Evolutionary conservation across 2,888 invertebrate genomes (phyloP).

Genomic region (Sarcophaga subvicina): DNA sequence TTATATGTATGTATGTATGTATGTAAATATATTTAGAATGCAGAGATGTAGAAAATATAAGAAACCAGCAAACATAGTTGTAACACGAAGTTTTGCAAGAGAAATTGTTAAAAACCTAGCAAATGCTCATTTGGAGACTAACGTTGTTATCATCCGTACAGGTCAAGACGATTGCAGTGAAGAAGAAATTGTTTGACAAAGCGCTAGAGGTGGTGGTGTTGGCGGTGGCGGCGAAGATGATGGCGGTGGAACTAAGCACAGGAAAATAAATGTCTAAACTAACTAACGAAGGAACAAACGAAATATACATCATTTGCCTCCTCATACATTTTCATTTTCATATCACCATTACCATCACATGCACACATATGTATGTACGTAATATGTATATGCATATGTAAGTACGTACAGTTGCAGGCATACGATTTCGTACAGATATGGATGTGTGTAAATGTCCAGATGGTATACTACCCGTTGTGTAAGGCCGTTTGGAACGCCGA

Average conservation of each 20-base stretch:
- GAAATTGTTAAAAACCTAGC: slow-evolving; percentile 22
- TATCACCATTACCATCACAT: neutral
- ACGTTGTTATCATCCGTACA: slow-evolving; percentile 37
- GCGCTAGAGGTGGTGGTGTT: too few species aligned
- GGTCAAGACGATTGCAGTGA: slow-evolving; percentile 42
- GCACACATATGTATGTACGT: neutral
- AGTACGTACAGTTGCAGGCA: neutral
- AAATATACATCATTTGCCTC: neutral
- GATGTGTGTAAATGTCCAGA: neutral
- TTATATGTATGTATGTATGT: neutral
- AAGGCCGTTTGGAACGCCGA: neutral
- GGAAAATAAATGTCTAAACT: slow-evolving; percentile 35
- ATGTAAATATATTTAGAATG: neutral
- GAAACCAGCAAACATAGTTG: slow-evolving; percentile 30
- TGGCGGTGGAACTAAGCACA: slow-evolving; percentile 40
- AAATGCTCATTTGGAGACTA: slow-evolving; percentile 42
- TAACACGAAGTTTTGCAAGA: slow-evolving; percentile 37
- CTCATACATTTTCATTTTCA: neutral
- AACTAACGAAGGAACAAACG: slow-evolving; percentile 17
- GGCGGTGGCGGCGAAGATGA: neutral
- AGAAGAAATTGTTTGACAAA: slow-evolving; percentile 34
- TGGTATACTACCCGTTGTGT: neutral
- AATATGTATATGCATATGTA: neutral
- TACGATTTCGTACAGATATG: too few species aligned
- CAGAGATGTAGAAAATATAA: slow-evolving; percentile 21